Evolutionary conservation across 2,888 invertebrate genomes (phyloP).

Genomic region (Bibio marci): DNA sequence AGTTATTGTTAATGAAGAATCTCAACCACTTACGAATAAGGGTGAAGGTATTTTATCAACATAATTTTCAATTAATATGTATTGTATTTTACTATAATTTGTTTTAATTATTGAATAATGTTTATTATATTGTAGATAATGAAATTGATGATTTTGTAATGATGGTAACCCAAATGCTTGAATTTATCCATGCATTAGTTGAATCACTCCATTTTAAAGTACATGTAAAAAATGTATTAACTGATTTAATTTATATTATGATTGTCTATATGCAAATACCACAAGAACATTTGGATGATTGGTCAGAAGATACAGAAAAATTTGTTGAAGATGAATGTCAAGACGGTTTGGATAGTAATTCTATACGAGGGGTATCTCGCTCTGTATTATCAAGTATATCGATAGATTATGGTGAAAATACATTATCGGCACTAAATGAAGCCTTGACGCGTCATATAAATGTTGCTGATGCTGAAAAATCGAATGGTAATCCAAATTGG

Average conservation of each 20-base stretch:
- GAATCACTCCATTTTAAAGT: conserved; percentile 37
- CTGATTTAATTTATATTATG: conserved; percentile 46
- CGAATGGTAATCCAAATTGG: conserved; percentile 32
- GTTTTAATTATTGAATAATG: too few relatives aligned
- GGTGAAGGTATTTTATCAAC: conserved; percentile 31
- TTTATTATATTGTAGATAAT: conserved; percentile 30
- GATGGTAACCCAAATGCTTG: too few relatives aligned
- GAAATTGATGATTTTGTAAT: conserved; percentile 48
- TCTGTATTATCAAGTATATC: too few relatives aligned
- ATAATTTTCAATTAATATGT: too few relatives aligned
- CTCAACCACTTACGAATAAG: conserved; percentile 32
- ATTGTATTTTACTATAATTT: too few relatives aligned
- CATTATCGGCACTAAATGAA: conserved; percentile 36
- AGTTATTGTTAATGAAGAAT: conserved; percentile 40
- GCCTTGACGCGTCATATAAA: conserved; percentile 42
- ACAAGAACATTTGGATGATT: conserved; percentile 44
- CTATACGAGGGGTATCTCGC: neutral
- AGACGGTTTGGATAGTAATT: conserved; percentile 31
- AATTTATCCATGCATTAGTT: conserved; percentile 44
- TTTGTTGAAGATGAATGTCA: conserved; percentile 55
- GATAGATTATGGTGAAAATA: too few relatives aligned
- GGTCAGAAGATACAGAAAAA: conserved; percentile 44
- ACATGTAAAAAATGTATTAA: conserved; percentile 38
- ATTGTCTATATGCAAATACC: conserved; percentile 53
- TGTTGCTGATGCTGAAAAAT: conserved; percentile 34